Evolutionary conservation across 1,140 invertebrate genomes (phyloP).

Genomic region (Drosophila obscura): DNA sequence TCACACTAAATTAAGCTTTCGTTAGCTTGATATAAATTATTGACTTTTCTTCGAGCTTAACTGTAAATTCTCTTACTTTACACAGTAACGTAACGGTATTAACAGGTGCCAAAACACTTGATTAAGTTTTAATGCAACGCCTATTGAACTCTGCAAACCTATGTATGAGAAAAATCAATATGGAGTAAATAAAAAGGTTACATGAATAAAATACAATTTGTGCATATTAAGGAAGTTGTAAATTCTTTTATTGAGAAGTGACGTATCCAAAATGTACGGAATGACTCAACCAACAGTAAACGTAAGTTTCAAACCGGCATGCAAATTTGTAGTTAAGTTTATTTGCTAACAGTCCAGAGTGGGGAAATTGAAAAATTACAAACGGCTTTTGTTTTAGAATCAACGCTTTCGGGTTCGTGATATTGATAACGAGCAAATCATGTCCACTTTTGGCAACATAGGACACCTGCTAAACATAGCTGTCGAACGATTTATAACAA

Average conservation of each 20-base stretch:
- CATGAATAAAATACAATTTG: conserved; percentile 25
- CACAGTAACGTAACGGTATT: conserved; percentile 35
- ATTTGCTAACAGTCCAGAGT: conserved; percentile 5
- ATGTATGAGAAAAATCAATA: conserved; percentile 56
- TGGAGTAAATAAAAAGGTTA: conserved; percentile 50
- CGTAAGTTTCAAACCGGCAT: conserved; percentile 37
- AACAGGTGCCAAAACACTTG: conserved; percentile 51
- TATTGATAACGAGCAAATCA: conserved; percentile 84
- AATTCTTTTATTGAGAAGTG: conserved; percentile 9
- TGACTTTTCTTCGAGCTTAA: conserved; percentile 50
- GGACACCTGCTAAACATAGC: conserved; percentile 98
- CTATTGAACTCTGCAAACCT: conserved; percentile 32
- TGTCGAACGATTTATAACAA: conserved; percentile 98
- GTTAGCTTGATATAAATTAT: conserved; percentile 37
- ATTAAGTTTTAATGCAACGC: conserved; percentile 46
- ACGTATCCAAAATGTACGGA: conserved; percentile 45
- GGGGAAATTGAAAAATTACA: conserved; percentile 20
- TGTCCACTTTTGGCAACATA: conserved; percentile 92
- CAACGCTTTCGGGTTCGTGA: conserved; percentile 73
- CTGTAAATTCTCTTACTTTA: conserved; percentile 28
- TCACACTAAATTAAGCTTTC: conserved; percentile 49
- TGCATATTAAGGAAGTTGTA: conserved; percentile 19
- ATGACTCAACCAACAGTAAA: conserved; percentile 45
- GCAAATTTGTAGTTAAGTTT: not conserved
- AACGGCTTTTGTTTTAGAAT: conserved; percentile 40